Evolutionary conservation across 1,140 invertebrate species (phyloP).

Genomic region (Hermatobates lingyangjiaoensis): DNA sequence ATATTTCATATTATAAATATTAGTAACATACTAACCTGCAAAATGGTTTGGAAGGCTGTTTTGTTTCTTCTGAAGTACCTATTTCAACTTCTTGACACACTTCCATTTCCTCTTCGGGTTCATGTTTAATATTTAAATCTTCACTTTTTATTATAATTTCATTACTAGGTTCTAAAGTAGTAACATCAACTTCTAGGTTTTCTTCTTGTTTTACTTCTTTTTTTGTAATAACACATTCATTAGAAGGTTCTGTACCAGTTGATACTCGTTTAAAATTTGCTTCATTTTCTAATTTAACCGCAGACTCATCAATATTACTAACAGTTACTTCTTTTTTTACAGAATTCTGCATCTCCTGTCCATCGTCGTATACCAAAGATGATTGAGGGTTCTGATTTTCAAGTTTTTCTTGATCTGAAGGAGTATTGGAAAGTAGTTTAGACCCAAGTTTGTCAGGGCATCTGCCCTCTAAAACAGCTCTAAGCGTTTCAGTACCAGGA

Average conservation of each 20-base stretch:
- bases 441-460: constrained; percentile 3
- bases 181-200: constrained; percentile 9
- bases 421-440: background rate
- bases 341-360: too few relatives aligned
- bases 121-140: constrained; percentile 7
- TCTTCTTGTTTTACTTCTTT: constrained; percentile 3
- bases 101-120: constrained; percentile 9
- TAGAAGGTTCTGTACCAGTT: too few relatives aligned
- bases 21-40: too few relatives aligned
- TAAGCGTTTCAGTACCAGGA: constrained; percentile 9
- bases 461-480: constrained; percentile 11
- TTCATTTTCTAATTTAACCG: too few relatives aligned
- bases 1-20: too few relatives aligned
- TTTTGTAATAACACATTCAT: too few relatives aligned
- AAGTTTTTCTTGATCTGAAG: constrained; percentile 1
- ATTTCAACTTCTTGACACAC: constrained; percentile 18
- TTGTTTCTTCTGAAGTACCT: constrained; percentile 11
- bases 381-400: too few relatives aligned
- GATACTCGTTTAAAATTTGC: too few relatives aligned
- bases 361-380: too few relatives aligned
- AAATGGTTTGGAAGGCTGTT: too few relatives aligned
- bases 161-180: constrained; percentile 7
- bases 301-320: too few relatives aligned
- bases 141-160: constrained; percentile 6
- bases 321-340: too few relatives aligned